Percentiles rank a stretch among this genome's conserved stretches.
Conservation (phyloP, 2,888 invertebrate genomes). For the Pollenia labialis region DNA sequence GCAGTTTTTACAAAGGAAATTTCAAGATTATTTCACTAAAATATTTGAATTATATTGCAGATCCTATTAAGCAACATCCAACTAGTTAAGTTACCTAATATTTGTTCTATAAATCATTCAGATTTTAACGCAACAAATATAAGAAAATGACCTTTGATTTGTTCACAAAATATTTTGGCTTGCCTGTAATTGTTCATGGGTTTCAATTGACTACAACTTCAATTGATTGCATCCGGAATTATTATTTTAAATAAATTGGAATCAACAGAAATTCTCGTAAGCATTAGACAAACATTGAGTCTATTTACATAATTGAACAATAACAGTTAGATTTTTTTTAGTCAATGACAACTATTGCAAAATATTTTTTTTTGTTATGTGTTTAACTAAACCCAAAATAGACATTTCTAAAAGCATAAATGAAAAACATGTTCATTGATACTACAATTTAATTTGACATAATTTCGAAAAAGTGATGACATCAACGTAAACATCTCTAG, state of each 20-base stretch:
- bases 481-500: not conserved
- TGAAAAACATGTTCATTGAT: slow-evolving; percentile 16
- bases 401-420: not conserved
- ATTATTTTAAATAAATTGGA: slow-evolving; percentile 57
- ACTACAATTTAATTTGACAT: slow-evolving; percentile 16
- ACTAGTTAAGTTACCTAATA: too few species aligned
- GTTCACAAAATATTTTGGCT: slow-evolving; percentile 15
- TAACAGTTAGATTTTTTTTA: not conserved
- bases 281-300: not conserved
- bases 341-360: slow-evolving; percentile 28
- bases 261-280: slow-evolving; percentile 28
- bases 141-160: slow-evolving; percentile 2
- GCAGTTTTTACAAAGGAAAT: too few species aligned
- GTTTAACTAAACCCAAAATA: not conserved
- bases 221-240: slow-evolving; percentile 69
- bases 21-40: too few species aligned
- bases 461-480: not conserved
- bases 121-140: slow-evolving; percentile 7
- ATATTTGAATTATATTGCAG: slow-evolving; percentile 39
- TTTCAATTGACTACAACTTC: not conserved
- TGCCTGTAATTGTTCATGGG: not conserved
- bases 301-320: slow-evolving; percentile 8
- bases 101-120: slow-evolving; percentile 20
- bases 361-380: slow-evolving; percentile 9
- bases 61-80: not conserved